phyloP scores from a whole-genome alignment of 92 coral and sea anemone species.

The Pocillopora meandrina region DNA sequence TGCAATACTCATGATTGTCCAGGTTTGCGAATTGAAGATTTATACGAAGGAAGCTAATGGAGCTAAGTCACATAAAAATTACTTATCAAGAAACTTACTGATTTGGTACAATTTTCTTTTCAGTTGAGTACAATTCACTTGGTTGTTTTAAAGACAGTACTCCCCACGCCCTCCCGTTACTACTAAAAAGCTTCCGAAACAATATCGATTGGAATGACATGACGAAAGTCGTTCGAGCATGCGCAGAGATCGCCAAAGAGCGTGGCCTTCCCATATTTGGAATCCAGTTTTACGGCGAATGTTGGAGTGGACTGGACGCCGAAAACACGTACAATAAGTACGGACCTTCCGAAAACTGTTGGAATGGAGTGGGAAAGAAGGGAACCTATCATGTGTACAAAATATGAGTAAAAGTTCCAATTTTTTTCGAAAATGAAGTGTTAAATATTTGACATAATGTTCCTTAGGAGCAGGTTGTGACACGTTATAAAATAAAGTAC shows the following conservation, averaged over 20 bases:
- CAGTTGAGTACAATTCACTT: constrained; percentile 29
- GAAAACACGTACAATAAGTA: constrained; percentile 26
- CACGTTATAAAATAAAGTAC: too few species aligned
- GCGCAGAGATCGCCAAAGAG: constrained; percentile 31
- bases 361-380: constrained; percentile 42
- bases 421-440: background rate
- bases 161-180: constrained; percentile 37
- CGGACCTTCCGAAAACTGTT: constrained; percentile 39
- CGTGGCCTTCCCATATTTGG: constrained; percentile 36
- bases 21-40: constrained; percentile 14
- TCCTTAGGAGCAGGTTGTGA: background rate
- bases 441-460: background rate
- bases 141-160: constrained; percentile 32
- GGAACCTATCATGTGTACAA: constrained; percentile 40
- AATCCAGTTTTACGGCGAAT: constrained; percentile 53
- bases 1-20: constrained; percentile 19
- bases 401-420: background rate
- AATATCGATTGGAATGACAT: constrained; percentile 46
- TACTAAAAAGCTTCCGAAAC: constrained; percentile 24
- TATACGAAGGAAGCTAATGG: too few species aligned
- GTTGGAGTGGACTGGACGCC: constrained; percentile 50
- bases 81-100: too few species aligned
- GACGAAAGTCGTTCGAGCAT: constrained; percentile 38
- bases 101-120: background rate
- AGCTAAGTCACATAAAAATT: too few species aligned